Base-by-base conservation (phyloP, 2,888 invertebrate genomes). In the Hirtodrosophila duncani region DNA sequence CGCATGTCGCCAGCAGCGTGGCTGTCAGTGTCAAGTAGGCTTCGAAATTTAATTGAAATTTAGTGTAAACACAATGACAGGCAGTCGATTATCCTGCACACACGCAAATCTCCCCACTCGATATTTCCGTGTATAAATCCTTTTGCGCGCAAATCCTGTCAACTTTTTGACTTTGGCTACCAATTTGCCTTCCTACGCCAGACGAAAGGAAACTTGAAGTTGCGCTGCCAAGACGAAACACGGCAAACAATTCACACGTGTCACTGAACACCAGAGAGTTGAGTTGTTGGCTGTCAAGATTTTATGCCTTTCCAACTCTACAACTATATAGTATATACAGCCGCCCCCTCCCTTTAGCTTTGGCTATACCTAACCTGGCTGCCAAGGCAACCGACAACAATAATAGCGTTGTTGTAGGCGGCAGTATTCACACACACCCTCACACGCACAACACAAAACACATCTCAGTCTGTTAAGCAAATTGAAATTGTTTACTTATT, bases 41-140 rank as follows among this genome's bases (percentile, higher is more conserved):
- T 65, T 74, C 67, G 65, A 56, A 52, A 70, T 74, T 72, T 78
- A 72, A 72, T 72, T 78, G 72, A 78, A 78, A 78, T 72, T 74
- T 78, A 78, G 70, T 72, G 72, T 78, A 78, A 78, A 70, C 71
- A 67, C 53, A 72, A 63, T 67, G 72, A 74, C 78, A 67, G 75
- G 26, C 58, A 55, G 63, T 67, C 75, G 75, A 66, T 72, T 78
- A 78, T 74, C 56, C 78, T 58, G 67, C 46, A 29, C 24, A 20
- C 11, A 34, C 23, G 27, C 24, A 18, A 46, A 13, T 8, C 6
- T 27, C 37, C 7, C 2, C 36, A 26, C 34, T 45, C 55, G 36
- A 51, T 67, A 69, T 60, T 67, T 72, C 57, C 62, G 59, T 43
- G 39, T 23, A 6, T 13, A 59, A 70, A 78, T 69, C 70, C 67